Base-by-base conservation (phyloP, 1,140 invertebrate species). In the Rhagoletis zephyria region DNA sequence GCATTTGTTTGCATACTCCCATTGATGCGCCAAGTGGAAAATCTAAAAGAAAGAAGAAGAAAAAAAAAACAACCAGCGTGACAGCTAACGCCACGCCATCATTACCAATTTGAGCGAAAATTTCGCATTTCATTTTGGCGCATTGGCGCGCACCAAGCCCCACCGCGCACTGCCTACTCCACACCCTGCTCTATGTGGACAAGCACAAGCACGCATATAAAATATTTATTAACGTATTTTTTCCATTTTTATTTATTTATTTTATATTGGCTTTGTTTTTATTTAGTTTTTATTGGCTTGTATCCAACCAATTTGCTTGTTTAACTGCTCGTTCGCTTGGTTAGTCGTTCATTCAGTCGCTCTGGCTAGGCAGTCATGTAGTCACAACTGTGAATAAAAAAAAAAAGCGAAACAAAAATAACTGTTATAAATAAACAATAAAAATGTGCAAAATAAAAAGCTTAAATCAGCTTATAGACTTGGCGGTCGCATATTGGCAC, bases 121-220 rank as follows among this genome's bases (percentile, higher is more conserved):
- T 77, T 81, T 81, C 74, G 51, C 45, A 19, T 81, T 81, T 81
- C 74, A 56, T 81, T 81, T 81, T 81, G 74, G 48, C 74, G 51
- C 51, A 81, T 81, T 81, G 74, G 42, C 74, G 74, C 42, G 56
- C 61, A 14, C 61, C 61, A 63, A 63, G 10, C 51, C 51, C 51
- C 5, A 56, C 5, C 51, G 10, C 51, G 2, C 51, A 56, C 30
- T 30, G 30, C 30, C 30, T 30, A 30, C 30, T 30, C 30, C 51
- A 56, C 51, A 56, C 51, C 30, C 30, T 30, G 30, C 30, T 30
- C 30, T 30, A 30, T 30, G 4, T 19, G 19, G 4, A 64, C 12
- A 42, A 6, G 12, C 42, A 48, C 2, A 16, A 4, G 7, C 42
- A 48, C n/a, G 42, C 42, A 48, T 4, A n/a, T 74, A 16, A 2